Conservation (phyloP, 2,113 vertebrate species). For the Balaeniceps rex region DNA sequence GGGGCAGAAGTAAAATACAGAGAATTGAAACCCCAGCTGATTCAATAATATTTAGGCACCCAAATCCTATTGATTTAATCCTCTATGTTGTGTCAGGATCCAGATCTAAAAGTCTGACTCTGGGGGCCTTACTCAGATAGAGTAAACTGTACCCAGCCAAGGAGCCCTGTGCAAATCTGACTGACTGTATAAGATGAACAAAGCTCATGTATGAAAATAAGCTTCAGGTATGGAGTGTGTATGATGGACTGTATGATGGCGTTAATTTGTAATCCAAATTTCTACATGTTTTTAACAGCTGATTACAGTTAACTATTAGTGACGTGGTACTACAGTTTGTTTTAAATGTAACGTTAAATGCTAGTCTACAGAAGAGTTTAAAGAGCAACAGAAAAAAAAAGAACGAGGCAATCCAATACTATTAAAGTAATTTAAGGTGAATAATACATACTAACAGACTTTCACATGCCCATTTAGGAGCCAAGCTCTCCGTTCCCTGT, state of each 20-base stretch:
- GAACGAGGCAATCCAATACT: neutral
- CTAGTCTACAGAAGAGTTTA: neutral
- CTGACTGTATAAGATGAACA: neutral
- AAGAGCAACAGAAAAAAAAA: neutral
- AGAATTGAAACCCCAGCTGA: neutral
- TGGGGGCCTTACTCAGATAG: neutral
- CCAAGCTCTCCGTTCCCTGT: neutral
- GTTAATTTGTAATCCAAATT: neutral
- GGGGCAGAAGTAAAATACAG: too few species aligned
- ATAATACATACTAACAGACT: neutral
- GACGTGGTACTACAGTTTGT: neutral
- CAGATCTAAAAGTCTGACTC: neutral
- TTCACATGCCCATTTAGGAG: neutral
- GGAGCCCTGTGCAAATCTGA: rapidly evolving
- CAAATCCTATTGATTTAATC: neutral
- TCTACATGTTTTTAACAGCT: neutral
- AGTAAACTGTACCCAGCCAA: rapidly evolving
- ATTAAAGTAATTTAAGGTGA: neutral
- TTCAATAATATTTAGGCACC: neutral
- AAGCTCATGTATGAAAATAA: neutral
- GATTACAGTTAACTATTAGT: neutral
- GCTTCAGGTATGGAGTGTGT: rapidly evolving
- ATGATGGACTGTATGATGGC: neutral
- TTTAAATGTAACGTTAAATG: neutral
- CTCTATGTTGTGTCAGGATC: neutral